Percentiles rank a stretch among this genome's conserved stretches.
phyloP scores from a whole-genome alignment of 2,113 vertebrate species.

The Copsychus sechellarum region DNA sequence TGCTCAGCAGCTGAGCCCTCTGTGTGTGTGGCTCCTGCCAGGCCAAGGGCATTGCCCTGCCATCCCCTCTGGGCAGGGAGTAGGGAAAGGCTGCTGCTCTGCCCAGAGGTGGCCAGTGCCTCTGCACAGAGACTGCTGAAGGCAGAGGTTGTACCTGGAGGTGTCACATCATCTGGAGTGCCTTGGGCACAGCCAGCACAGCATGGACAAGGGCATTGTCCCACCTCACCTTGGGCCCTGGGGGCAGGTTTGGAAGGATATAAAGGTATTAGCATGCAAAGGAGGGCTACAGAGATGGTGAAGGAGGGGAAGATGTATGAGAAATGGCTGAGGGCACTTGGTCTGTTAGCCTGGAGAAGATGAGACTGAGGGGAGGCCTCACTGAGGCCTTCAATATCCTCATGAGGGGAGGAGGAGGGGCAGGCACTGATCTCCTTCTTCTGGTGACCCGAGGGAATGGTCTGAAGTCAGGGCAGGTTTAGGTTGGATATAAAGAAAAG shows the following conservation, averaged over 20 bases:
- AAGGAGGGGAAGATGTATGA: neutral
- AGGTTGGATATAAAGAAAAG: neutral
- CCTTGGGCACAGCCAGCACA: neutral
- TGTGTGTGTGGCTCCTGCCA: neutral
- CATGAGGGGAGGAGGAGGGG: neutral
- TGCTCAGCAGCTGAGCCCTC: neutral
- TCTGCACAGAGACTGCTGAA: neutral
- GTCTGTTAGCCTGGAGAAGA: neutral
- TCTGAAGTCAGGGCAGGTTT: neutral
- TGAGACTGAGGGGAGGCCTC: neutral
- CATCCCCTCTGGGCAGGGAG: too few species aligned
- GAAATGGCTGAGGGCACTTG: neutral
- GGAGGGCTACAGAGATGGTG: neutral
- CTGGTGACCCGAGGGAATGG: neutral
- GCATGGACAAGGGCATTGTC: too few species aligned
- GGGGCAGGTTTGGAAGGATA: neutral
- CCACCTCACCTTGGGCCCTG: neutral
- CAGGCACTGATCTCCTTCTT: neutral
- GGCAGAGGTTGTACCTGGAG: neutral
- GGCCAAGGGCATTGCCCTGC: neutral
- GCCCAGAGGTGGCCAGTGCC: neutral
- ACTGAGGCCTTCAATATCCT: accelerated
- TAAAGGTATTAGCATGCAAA: neutral
- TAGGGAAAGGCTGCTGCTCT: neutral
- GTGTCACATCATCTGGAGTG: too few species aligned